Percentiles rank a stretch among this genome's conserved stretches.
phyloP scores from a whole-genome alignment of 64 coral and sea anemone species.

The Montipora foliosa region DNA sequence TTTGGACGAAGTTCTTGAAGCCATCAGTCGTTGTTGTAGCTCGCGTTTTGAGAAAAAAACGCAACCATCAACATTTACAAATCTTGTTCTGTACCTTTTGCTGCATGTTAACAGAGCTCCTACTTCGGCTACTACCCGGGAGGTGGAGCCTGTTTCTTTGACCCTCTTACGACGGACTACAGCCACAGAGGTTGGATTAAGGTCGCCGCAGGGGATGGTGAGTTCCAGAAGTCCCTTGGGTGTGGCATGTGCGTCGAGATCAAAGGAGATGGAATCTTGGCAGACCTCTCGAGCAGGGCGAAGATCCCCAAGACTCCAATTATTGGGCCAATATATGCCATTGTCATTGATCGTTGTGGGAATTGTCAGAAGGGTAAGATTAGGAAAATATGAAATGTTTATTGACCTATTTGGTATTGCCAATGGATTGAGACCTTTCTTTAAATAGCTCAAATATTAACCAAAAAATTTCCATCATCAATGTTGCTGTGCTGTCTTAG shows the following conservation, averaged over 20 bases:
- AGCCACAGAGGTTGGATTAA: constrained; percentile 68
- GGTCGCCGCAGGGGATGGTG: constrained; percentile 35
- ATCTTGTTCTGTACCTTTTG: neutral
- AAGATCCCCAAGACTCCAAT: constrained; percentile 47
- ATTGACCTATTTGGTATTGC: neutral
- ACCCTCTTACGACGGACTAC: constrained; percentile 60
- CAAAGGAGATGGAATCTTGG: constrained; percentile 48
- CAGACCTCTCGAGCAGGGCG: constrained; percentile 10
- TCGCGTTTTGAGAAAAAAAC: no score
- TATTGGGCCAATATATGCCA: constrained; percentile 48
- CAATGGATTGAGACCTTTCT: neutral
- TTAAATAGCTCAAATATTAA: constrained; percentile 35
- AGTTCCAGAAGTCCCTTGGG: constrained; percentile 64
- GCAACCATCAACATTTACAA: neutral
- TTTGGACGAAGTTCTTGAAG: no score
- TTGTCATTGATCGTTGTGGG: constrained; percentile 62
- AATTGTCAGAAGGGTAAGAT: constrained; percentile 52
- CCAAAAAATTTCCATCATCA: neutral
- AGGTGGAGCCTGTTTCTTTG: constrained; percentile 53
- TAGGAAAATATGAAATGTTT: neutral
- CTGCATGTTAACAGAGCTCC: constrained; percentile 16
- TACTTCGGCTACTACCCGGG: constrained; percentile 63
- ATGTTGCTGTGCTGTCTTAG: no score
- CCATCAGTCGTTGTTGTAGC: no score
- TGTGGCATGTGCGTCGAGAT: constrained; percentile 78